A percentile compares a stretch with the other conserved stretches of the same genome.
phyloP scores from a whole-genome alignment of 1,140 invertebrate genomes.

The Drosophila grimshawi region DNA sequence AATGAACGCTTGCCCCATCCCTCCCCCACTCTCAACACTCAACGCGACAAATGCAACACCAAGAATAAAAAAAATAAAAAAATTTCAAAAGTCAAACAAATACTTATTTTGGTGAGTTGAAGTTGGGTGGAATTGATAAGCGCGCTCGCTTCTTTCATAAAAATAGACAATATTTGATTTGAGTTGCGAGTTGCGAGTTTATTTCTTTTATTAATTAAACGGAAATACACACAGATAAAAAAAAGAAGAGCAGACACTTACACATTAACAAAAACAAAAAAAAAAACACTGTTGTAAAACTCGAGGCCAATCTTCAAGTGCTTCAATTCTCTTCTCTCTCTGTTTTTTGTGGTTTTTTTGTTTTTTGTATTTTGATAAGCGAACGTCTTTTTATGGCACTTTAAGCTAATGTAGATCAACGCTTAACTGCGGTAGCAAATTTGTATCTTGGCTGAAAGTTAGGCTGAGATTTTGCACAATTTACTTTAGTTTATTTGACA shows the following conservation, averaged over 20 bases:
- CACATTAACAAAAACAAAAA: constrained; percentile 21
- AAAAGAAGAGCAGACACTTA: background rate
- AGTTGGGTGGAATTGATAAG: constrained; percentile 40
- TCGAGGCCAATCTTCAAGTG: constrained; percentile 11
- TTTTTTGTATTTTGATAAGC: constrained; percentile 23
- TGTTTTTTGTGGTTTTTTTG: background rate
- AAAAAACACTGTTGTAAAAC: constrained; percentile 43
- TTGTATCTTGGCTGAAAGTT: background rate
- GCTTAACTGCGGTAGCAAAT: constrained; percentile 31
- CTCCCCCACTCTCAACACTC: background rate
- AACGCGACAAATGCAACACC: constrained; percentile 36
- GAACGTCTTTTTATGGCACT: background rate
- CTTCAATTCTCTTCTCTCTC: background rate
- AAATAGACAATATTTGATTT: constrained; percentile 72
- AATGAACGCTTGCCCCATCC: background rate
- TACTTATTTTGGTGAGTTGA: constrained; percentile 4
- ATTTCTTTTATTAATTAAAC: constrained; percentile 75
- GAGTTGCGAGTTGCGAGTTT: constrained; percentile 45
- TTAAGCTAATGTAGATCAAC: constrained; percentile 13
- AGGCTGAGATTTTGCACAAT: too few species aligned
- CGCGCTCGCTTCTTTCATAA: constrained; percentile 4
- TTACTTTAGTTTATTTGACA: too few species aligned
- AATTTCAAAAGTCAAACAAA: constrained; percentile 41
- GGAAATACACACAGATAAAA: constrained; percentile 65
- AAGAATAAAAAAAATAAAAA: background rate